Evolutionary conservation across 2,113 vertebrate species (phyloP).

Genomic region (Psephotus haematonotus): DNA sequence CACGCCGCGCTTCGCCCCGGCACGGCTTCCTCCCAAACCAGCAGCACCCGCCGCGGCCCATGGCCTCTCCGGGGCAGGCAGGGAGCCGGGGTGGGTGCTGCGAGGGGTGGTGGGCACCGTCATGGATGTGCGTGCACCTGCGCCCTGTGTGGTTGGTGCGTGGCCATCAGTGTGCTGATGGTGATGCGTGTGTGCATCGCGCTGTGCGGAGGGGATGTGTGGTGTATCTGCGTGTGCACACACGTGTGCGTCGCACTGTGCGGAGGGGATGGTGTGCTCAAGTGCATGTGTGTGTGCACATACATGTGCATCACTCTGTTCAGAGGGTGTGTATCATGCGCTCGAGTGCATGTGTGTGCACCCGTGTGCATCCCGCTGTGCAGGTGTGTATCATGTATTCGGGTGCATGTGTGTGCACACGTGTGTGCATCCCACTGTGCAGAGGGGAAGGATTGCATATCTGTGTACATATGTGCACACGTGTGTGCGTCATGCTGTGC

Average conservation of each 20-base stretch:
- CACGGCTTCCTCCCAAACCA: not conserved
- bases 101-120: not conserved
- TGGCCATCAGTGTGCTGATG: not conserved
- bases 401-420: not conserved
- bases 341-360: not conserved
- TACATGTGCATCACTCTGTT: no score
- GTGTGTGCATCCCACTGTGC: not conserved
- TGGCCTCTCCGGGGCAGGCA: not conserved
- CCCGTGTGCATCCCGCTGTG: no score
- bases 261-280: not conserved
- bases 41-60: fast-evolving
- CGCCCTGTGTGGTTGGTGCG: fast-evolving
- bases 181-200: fast-evolving
- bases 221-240: not conserved
- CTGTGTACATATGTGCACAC: no score
- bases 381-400: no score
- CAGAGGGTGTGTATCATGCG: not conserved
- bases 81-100: fast-evolving
- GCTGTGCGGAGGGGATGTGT: not conserved
- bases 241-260: no score
- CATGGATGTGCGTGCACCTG: fast-evolving
- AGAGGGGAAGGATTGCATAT: not conserved
- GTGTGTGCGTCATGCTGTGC: not conserved
- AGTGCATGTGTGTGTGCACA: no score
- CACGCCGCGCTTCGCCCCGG: not conserved